These are phyloP conservation scores for Etheostoma cragini DNA, from an alignment of 2,113 vertebrate genomes.

Conservation along the genomic window DNA sequence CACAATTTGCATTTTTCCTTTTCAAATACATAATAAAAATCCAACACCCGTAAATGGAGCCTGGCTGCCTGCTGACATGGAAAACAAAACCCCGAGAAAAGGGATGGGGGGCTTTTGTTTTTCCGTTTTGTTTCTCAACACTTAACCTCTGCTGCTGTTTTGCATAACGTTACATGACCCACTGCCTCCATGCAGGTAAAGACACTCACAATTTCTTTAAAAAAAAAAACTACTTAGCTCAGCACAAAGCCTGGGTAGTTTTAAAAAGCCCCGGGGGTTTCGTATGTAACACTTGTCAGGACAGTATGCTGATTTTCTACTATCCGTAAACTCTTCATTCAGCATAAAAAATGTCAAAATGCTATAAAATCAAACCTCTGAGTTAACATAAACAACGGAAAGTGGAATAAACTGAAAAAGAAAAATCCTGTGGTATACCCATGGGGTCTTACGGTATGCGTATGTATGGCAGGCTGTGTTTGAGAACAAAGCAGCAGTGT, in stretches of 20 bases:
- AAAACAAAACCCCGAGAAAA: background rate
- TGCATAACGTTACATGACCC: background rate
- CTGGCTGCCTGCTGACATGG: conserved; percentile 5
- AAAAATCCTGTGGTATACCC: background rate
- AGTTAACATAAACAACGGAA: too few species aligned
- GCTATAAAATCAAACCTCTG: background rate
- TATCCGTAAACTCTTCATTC: too few species aligned
- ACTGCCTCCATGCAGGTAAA: background rate
- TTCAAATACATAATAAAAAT: conserved; percentile 3
- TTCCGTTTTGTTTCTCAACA: background rate
- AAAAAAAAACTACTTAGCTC: background rate
- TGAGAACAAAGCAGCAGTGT: conserved; percentile 74
- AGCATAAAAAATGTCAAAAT: background rate
- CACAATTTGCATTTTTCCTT: conserved; percentile 31
- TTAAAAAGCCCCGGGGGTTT: background rate
- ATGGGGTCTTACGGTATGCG: conserved; percentile 43
- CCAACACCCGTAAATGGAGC: background rate
- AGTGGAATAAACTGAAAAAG: background rate
- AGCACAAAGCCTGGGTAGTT: background rate
- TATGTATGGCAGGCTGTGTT: conserved; percentile 26
- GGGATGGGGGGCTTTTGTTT: background rate
- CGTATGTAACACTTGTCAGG: background rate
- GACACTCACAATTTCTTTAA: background rate
- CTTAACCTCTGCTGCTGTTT: background rate
- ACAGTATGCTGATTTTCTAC: background rate